These are phyloP conservation scores for Procambarus clarkii DNA, from an alignment of 1,140 invertebrate genomes.

Conservation along the genomic window DNA sequence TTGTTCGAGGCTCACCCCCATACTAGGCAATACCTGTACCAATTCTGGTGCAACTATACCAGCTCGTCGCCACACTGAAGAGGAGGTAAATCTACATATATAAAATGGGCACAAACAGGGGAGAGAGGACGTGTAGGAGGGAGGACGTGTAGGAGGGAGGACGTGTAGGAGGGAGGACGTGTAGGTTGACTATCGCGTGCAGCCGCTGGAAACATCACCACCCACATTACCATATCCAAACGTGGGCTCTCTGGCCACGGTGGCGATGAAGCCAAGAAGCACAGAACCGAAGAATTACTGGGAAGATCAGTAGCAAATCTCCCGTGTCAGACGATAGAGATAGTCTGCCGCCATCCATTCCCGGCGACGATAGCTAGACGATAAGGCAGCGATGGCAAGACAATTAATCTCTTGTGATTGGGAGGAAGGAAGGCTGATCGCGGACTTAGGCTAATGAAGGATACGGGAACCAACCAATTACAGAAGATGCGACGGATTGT, in stretches of 20 bases:
- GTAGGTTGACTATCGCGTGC: not conserved
- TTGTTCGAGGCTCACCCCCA: too few species aligned
- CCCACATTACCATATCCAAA: not conserved
- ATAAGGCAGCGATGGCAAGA: not conserved
- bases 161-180: not conserved
- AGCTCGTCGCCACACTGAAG: too few species aligned
- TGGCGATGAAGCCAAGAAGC: not conserved
- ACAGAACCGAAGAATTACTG: not conserved
- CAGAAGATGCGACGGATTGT: conserved; percentile 7
- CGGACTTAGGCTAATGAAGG: conserved; percentile 6
- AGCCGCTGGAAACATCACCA: not conserved
- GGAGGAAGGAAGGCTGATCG: not conserved
- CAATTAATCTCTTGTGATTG: conserved; percentile 14
- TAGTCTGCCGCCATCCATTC: not conserved
- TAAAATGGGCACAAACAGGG: not conserved
- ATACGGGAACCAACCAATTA: conserved; percentile 2
- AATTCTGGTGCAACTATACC: too few species aligned
- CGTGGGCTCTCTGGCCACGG: not conserved
- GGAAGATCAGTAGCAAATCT: not conserved
- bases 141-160: too few species aligned
- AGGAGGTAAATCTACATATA: not conserved
- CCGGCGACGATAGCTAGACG: not conserved
- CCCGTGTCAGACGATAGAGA: conserved; percentile 1
- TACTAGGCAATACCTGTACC: too few species aligned
- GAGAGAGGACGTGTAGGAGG: too few species aligned